Evolutionary conservation across 2,113 vertebrate genomes (phyloP).

Genomic region (Sprattus sprattus): DNA sequence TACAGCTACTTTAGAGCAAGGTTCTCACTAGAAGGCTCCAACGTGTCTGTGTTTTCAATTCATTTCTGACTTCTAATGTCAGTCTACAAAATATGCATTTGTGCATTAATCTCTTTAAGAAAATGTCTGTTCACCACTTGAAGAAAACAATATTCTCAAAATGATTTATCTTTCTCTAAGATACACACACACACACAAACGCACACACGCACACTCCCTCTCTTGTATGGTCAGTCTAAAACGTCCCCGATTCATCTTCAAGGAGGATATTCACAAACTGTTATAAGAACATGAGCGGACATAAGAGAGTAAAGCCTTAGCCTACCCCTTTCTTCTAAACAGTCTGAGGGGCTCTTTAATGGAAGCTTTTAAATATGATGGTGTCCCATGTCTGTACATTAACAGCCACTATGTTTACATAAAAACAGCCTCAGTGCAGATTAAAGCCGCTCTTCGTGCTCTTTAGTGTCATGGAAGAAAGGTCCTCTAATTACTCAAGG

Average conservation of each 20-base stretch:
- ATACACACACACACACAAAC: background rate
- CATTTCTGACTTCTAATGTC: too few species aligned
- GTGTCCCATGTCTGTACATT: constrained; percentile 54
- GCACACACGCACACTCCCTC: background rate
- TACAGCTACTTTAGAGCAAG: background rate
- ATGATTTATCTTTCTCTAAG: background rate
- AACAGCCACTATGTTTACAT: constrained; percentile 64
- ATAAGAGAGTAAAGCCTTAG: constrained; percentile 51
- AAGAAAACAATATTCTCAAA: background rate
- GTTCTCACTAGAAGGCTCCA: too few species aligned
- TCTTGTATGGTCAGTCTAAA: background rate
- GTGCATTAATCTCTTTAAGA: background rate
- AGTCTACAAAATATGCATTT: too few species aligned
- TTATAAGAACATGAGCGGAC: constrained; percentile 56
- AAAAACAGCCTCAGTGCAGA: constrained; percentile 71
- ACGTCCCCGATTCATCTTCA: background rate
- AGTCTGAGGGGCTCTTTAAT: constrained; percentile 61
- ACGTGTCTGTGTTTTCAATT: too few species aligned
- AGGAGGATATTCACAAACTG: constrained; percentile 48
- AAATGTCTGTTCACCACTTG: background rate
- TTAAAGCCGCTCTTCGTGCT: constrained; percentile 80
- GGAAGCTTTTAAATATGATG: constrained; percentile 56
- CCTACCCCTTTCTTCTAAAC: constrained; percentile 63
- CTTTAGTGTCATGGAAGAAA: constrained; percentile 78
- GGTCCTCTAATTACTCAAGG: constrained; percentile 68